Evolutionary conservation across 2,888 invertebrate genomes (phyloP), one percentile per base, ranked within the genome.

Genomic region (Eristalis intricaria): DNA sequence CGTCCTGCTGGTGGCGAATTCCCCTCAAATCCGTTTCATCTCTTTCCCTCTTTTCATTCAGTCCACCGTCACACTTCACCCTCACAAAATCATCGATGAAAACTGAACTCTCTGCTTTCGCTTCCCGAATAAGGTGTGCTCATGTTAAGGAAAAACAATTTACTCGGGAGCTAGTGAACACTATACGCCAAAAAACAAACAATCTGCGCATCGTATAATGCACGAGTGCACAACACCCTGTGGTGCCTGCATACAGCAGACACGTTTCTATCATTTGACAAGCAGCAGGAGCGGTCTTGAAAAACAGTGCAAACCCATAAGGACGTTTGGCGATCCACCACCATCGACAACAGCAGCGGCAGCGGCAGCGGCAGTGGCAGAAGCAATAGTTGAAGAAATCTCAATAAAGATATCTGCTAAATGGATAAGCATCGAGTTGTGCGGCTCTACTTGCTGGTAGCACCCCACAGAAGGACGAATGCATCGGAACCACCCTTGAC

Each of bases 191-290:
- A 66, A 65, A 35, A 84, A 80, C 81, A 86, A 86, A 86, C 86
- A 86, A 82, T 86, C 86, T 86, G 82, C 82, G 82, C 82, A 78
- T 86, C 71, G 78, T 86, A 79, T 82, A 82, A 82, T 78, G 86
- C 82, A 86, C 78, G 82, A 82, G 75, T 86, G 86, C 82, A 86
- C 82, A 86, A 23, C 82, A 86, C 81, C 86, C 86, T 79, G 61
- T 74, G 56, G 40, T 56, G 66, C 40, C 38, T 68, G 77, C 58
- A 74, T 65, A 29, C 22, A 70, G 29, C 69, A 63, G 82, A 78
- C 86, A 86, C 86, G 82, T 86, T 86, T 86, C 66, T 71, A 82
- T 75, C 86, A 82, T 78, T 82, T 82, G 78, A 86, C 86, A 78
- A 82, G 74, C 82, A 86, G 78, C 82, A 74, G 85, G 73, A 82